Percentiles rank a stretch among this genome's conserved stretches.
These are phyloP conservation scores for Oedothorax gibbosus DNA, from an alignment of 1,140 invertebrate species.

Conservation along the genomic window DNA sequence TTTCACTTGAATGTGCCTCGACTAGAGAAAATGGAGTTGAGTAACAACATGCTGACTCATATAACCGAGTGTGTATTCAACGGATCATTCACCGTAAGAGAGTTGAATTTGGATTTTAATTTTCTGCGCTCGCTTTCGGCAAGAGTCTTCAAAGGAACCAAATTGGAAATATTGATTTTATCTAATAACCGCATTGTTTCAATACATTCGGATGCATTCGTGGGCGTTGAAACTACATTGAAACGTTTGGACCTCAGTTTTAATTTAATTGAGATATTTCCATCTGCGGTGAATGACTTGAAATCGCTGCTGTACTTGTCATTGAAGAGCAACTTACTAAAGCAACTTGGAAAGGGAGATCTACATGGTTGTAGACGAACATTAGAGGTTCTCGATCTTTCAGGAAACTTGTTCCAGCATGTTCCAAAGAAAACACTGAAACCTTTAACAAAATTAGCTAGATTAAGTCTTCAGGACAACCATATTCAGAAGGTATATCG, in stretches of 20 bases:
- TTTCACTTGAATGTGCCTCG: slow-evolving; percentile 65
- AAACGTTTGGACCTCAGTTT: slow-evolving; percentile 64
- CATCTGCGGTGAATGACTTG: slow-evolving; percentile 69
- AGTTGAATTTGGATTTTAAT: slow-evolving; percentile 84
- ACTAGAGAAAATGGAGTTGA: slow-evolving; percentile 85
- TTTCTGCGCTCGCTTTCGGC: slow-evolving; percentile 76
- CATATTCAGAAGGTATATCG: slow-evolving; percentile 80
- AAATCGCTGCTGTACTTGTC: slow-evolving; percentile 82
- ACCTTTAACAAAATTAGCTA: slow-evolving; percentile 78
- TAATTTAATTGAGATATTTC: slow-evolving; percentile 69
- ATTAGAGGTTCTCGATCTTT: slow-evolving; percentile 81
- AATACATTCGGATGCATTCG: slow-evolving; percentile 78
- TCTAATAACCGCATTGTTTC: slow-evolving; percentile 80
- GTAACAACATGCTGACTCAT: slow-evolving; percentile 79
- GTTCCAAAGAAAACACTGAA: slow-evolving; percentile 78
- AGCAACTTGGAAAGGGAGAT: slow-evolving; percentile 78
- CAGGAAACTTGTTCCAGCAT: slow-evolving; percentile 80
- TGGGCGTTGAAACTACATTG: slow-evolving; percentile 68
- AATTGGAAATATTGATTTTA: slow-evolving; percentile 80
- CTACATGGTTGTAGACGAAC: slow-evolving; percentile 82
- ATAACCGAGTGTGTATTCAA: slow-evolving; percentile 76
- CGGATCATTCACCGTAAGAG: slow-evolving; percentile 79
- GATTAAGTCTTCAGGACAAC: slow-evolving; percentile 90
- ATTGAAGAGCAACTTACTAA: slow-evolving; percentile 83
- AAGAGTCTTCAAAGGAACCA: slow-evolving; percentile 77